phyloP scores from a whole-genome alignment of 2,113 vertebrate species.

The Phrynosoma blainvillii region DNA sequence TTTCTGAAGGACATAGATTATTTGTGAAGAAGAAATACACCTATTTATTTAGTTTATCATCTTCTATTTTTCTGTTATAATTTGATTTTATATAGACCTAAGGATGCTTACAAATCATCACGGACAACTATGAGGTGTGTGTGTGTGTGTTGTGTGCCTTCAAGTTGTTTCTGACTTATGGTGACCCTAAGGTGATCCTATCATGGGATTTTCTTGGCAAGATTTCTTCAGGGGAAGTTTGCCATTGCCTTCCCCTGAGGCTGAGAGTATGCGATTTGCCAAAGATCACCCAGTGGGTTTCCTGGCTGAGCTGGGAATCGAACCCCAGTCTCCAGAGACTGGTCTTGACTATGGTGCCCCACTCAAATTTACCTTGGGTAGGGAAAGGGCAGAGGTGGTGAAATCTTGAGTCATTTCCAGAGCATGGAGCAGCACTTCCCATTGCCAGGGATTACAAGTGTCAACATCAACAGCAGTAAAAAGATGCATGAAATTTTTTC shows the following conservation, averaged over 20 bases:
- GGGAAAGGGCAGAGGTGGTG: not conserved
- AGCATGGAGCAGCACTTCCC: not conserved
- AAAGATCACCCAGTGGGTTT: too few relatives aligned
- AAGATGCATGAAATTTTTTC: too few relatives aligned
- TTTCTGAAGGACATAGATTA: not conserved
- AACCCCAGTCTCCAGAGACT: too few relatives aligned
- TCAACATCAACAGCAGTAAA: not conserved
- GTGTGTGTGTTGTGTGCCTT: too few relatives aligned
- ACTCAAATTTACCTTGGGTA: not conserved
- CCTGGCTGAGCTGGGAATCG: too few relatives aligned
- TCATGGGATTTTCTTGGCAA: too few relatives aligned
- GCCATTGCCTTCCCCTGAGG: too few relatives aligned
- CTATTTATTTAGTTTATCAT: fast-evolving
- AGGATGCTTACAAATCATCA: not conserved
- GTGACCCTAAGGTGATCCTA: too few relatives aligned
- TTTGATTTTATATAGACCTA: not conserved
- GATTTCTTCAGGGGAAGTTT: too few relatives aligned
- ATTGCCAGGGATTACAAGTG: not conserved
- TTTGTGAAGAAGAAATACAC: not conserved
- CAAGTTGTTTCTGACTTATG: too few relatives aligned
- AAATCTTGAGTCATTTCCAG: not conserved
- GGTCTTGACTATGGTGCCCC: too few relatives aligned
- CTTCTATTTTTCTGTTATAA: constrained; percentile 1
- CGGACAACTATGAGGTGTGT: not conserved
- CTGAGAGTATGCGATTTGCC: too few relatives aligned